Evolutionary conservation across 1,140 invertebrate species (phyloP), one percentile per base, ranked within the genome.

Genomic region (Orchestia grillus): DNA sequence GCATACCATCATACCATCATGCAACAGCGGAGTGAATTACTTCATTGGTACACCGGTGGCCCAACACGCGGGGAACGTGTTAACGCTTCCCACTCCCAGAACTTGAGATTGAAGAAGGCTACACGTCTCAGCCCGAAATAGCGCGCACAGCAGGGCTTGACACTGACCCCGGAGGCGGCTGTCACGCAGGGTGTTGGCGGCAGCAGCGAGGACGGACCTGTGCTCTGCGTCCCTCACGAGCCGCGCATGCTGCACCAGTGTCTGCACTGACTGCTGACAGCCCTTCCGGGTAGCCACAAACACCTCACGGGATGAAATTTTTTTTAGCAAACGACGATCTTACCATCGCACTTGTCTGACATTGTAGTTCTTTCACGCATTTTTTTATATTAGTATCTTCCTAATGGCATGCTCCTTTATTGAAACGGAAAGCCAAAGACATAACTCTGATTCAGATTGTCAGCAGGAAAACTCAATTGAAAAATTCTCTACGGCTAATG

Each of bases 221-320:
- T 98, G 98, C 87, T 98, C 97, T 0, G 97, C 95, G 96, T 97
- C 97, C 96, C 98, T 97, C 41, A 97, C 97, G 96, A 98, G 98
- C 47, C 98, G 98, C 11, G 98, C 97, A 97, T 98, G 98, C 97
- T 98, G 98, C 0, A 97, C 97, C 87, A 98, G 96, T 47, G 98
- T 98, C 95, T 98, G 98, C 0, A 98, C 98, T 43, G 98, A 98
- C 97, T 98, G 98, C 96, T 98, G 97, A 0, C 98, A 98, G 96
- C 98, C 98, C 97, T 98, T 99, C 95, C 98, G 97, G 0, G 98
- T 98, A 95, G 98, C 98, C 97, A 98, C 98, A 97, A 99, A 99
- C 97, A 98, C 98, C 98, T 98, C 96, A 87, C 47, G 47, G 15
- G 28, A 44, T 19, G 41, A 3, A 42, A 90, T 42, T 19, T 4